Base-by-base conservation (phyloP, 2,888 invertebrate genomes). In the Tillus elongatus region DNA sequence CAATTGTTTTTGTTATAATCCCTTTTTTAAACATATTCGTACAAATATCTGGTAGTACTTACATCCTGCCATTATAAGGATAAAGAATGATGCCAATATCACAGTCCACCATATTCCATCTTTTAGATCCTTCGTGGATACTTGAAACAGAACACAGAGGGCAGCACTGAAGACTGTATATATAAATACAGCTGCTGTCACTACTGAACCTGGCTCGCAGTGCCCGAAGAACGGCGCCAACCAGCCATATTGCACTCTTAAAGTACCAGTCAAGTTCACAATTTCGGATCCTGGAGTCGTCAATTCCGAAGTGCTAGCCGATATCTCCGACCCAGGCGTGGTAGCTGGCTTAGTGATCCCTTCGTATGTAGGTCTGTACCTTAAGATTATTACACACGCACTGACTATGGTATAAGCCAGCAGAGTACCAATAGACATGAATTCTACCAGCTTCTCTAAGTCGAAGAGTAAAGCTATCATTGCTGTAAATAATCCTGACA, bases 341-440 rank as follows among this genome's bases (percentile, higher is more conserved):
- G 54, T 49, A 14, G 48, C 52, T 44, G 45, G 28, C 48, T 45
- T 15, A 47, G 40, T 16, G 13, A 11, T 19, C 1, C n/a, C 12
- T 11, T 41, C 41, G 13, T 15, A 33, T 6, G 16, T 30, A 27
- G 13, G 50, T 14, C 14, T 43, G 56, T 91, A 91, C 31, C 91
- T 74, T 36, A 92, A 67, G 33, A 92, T 82, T 36, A 93, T 87
- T 3, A 92, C 87, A 42, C 86, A 83, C 9, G 88, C 88, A 45
- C 90, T 88, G 2, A 93, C 92, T 44, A 92, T 89, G 2, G 90
- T 90, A 60, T 92, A 92, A 0, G 90, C 89, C 50, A 89, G 63
- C 34, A 90, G 69, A 0, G 88, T 89, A 0, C 88, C 88, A 54
- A 93, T 92, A 2, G 91, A 91, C 88, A 93, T 90, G 58, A 93